phyloP scores from a whole-genome alignment of 2,113 vertebrate genomes.

The Eulemur rufifrons region DNA sequence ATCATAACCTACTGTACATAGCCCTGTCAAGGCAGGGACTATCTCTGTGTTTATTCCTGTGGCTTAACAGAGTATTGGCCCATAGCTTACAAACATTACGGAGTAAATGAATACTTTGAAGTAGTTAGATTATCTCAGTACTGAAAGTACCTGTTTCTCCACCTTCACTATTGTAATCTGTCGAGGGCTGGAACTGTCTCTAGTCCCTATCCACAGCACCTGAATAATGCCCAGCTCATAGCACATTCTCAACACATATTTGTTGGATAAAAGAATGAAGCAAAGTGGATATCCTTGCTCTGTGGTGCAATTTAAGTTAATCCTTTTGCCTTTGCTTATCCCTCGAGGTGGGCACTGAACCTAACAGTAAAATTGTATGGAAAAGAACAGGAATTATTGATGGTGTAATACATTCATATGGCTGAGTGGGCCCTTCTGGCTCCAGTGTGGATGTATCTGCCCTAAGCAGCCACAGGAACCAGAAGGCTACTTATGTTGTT shows the following conservation, averaged over 20 bases:
- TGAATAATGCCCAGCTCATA: neutral
- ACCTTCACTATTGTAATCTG: neutral
- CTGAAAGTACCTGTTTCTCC: neutral
- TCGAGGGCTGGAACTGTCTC: neutral
- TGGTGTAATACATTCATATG: neutral
- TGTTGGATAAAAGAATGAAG: neutral
- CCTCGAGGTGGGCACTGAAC: neutral
- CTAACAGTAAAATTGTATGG: neutral
- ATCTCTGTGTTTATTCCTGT: neutral
- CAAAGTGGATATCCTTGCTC: neutral
- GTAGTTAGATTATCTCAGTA: neutral
- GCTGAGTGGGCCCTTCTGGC: conserved; percentile 38
- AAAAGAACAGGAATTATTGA: conserved; percentile 38
- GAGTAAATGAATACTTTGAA: conserved; percentile 5
- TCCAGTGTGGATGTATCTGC: neutral
- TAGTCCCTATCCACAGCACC: neutral
- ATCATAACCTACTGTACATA: neutral
- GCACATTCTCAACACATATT: neutral
- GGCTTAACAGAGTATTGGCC: neutral
- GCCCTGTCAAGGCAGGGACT: neutral
- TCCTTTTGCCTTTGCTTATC: neutral
- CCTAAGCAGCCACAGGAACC: conserved; percentile 44
- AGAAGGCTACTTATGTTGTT: conserved; percentile 42
- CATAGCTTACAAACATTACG: neutral
- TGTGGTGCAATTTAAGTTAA: neutral